phyloP scores from a whole-genome alignment of 2,797 vertebrate species.

The Chelmon rostratus region DNA sequence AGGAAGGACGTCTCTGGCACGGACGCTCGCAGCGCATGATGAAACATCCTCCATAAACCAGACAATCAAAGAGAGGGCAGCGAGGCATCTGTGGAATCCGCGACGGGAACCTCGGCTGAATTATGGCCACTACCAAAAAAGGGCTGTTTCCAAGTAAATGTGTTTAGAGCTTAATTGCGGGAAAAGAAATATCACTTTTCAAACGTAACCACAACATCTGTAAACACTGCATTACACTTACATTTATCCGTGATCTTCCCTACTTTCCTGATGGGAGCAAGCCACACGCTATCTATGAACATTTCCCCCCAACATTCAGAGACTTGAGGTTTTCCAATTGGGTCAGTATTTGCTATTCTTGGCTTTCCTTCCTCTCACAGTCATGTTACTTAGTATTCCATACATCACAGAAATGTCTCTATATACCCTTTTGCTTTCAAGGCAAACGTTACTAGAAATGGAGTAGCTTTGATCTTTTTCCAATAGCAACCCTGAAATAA shows the following conservation, averaged over 20 bases:
- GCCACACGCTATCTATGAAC: constrained; percentile 55
- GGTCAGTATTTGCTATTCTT: constrained; percentile 63
- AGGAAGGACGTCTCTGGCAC: constrained; percentile 68
- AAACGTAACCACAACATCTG: constrained; percentile 70
- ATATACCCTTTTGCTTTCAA: constrained; percentile 67
- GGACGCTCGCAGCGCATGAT: constrained; percentile 47
- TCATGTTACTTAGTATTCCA: constrained; percentile 40
- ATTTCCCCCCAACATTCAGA: constrained; percentile 34
- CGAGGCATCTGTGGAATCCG: constrained; percentile 67
- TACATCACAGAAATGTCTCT: constrained; percentile 45
- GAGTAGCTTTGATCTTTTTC: constrained; percentile 72
- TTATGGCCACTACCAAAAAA: constrained; percentile 66
- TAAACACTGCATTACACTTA: constrained; percentile 44
- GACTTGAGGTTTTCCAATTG: constrained; percentile 65
- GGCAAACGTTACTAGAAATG: constrained; percentile 65
- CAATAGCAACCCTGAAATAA: constrained; percentile 60
- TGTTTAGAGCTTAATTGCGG: constrained; percentile 43
- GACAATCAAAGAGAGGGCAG: constrained; percentile 74
- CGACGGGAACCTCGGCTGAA: constrained; percentile 60
- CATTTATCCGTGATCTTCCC: constrained; percentile 42
- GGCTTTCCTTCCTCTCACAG: constrained; percentile 38
- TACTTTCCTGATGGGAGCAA: constrained; percentile 41
- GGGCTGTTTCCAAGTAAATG: constrained; percentile 54
- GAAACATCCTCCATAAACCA: constrained; percentile 78
- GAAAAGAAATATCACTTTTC: constrained; percentile 55